Conservation (phyloP, 35 echinoderm and acorn worm genomes). For the Lytechinus pictus region DNA sequence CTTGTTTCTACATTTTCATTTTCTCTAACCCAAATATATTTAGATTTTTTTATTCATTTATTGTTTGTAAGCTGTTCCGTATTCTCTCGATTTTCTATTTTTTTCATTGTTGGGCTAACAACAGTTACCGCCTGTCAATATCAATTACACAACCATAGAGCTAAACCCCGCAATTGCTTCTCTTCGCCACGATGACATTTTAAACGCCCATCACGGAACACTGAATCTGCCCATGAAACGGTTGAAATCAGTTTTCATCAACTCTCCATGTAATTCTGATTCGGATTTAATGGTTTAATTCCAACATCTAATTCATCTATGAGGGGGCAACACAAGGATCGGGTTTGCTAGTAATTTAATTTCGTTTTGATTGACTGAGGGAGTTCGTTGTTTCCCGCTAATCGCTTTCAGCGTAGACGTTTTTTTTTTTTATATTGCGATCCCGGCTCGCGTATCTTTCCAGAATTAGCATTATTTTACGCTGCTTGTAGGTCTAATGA, state of each 20-base stretch:
- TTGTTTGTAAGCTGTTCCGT: background rate
- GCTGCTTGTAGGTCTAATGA: slow-evolving; percentile 31
- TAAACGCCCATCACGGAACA: background rate
- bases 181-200: slow-evolving; percentile 1
- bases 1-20: background rate
- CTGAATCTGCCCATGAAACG: slow-evolving; percentile 1
- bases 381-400: slow-evolving; percentile 4
- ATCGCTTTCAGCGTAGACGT: slow-evolving; percentile 13
- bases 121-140: slow-evolving; percentile 29
- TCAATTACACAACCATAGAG: slow-evolving; percentile 22
- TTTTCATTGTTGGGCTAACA: background rate
- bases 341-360: slow-evolving; percentile 25
- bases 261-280: slow-evolving; percentile 29
- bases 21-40: background rate
- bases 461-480: slow-evolving; percentile 20
- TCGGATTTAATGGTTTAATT: slow-evolving; percentile 35
- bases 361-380: slow-evolving; percentile 21
- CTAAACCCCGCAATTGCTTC: background rate
- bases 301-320: slow-evolving; percentile 17
- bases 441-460: background rate
- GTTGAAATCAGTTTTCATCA: slow-evolving; percentile 44
- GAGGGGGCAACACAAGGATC: slow-evolving; percentile 25
- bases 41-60: background rate
- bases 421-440: background rate
- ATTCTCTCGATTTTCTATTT: background rate